These are phyloP conservation scores for Thymelicus lineola DNA, from an alignment of 2,888 invertebrate species.

Conservation along the genomic window DNA sequence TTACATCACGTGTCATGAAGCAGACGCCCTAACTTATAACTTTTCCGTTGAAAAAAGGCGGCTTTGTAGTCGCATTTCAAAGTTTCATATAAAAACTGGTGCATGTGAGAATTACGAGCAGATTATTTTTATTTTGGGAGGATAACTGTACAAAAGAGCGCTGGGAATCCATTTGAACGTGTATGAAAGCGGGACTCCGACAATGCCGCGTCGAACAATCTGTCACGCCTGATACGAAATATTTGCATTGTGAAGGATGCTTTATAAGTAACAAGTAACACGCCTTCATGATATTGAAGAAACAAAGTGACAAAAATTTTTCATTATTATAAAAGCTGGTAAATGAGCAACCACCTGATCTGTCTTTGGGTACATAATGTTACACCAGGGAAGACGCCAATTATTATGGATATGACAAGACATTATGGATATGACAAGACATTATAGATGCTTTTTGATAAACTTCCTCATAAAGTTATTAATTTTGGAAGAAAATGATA, in stretches of 20 bases:
- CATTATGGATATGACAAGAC: no score
- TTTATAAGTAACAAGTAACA: constrained; percentile 36
- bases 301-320: constrained; percentile 1
- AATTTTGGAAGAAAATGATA: no score
- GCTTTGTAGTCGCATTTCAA: constrained; percentile 35
- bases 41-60: constrained; percentile 31
- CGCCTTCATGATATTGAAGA: constrained; percentile 2
- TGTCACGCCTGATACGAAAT: constrained; percentile 35
- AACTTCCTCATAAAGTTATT: neutral
- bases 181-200: constrained; percentile 33
- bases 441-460: neutral
- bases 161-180: constrained; percentile 36
- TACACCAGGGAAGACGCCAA: neutral
- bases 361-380: neutral
- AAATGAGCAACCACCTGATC: constrained; percentile 1
- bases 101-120: constrained; percentile 33
- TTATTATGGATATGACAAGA: no score
- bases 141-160: constrained; percentile 37
- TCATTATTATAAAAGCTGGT: constrained; percentile 6
- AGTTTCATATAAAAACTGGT: constrained; percentile 33
- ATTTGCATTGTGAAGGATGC: constrained; percentile 33
- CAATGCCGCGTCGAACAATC: constrained; percentile 38
- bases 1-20: constrained; percentile 26
- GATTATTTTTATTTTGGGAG: constrained; percentile 38
- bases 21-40: constrained; percentile 36